Conservation (phyloP, 2,113 vertebrate species). For the Condylura cristata region DNA sequence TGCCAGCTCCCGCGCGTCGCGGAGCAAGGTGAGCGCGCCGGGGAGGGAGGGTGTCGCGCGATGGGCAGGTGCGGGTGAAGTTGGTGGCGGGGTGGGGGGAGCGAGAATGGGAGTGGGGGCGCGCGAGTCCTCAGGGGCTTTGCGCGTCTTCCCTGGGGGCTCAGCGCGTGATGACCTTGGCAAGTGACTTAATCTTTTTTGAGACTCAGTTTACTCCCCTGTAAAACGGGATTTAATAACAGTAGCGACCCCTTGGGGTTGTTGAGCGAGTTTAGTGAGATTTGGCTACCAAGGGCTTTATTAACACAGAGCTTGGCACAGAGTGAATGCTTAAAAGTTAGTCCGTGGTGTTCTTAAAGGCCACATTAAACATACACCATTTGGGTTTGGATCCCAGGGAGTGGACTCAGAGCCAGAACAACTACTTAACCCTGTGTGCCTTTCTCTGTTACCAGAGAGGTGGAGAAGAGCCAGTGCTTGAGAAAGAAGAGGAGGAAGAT, state of each 20-base stretch:
- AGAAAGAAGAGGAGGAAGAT: constrained; percentile 84
- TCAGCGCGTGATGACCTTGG: constrained; percentile 43
- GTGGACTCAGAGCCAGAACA: neutral
- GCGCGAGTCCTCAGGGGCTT: neutral
- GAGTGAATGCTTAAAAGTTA: constrained; percentile 65
- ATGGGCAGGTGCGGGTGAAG: constrained; percentile 72
- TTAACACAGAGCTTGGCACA: constrained; percentile 33
- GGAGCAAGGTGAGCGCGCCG: constrained; percentile 78
- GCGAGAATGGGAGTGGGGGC: constrained; percentile 59
- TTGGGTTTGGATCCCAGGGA: neutral
- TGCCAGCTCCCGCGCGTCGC: constrained; percentile 74
- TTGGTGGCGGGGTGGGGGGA: constrained; percentile 63
- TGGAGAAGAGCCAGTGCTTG: constrained; percentile 85
- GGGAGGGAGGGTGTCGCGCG: constrained; percentile 52
- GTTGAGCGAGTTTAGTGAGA: constrained; percentile 44
- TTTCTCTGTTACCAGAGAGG: constrained; percentile 58
- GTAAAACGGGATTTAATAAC: neutral
- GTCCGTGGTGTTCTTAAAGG: constrained; percentile 12
- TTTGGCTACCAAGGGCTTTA: neutral
- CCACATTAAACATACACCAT: neutral
- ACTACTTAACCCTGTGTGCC: neutral
- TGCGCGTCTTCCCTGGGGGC: neutral
- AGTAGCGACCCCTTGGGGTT: constrained; percentile 75
- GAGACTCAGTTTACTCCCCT: constrained; percentile 70
- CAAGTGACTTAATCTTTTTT: neutral